Evolutionary conservation across 1,140 invertebrate genomes (phyloP).

Genomic region (Atta cephalotes): DNA sequence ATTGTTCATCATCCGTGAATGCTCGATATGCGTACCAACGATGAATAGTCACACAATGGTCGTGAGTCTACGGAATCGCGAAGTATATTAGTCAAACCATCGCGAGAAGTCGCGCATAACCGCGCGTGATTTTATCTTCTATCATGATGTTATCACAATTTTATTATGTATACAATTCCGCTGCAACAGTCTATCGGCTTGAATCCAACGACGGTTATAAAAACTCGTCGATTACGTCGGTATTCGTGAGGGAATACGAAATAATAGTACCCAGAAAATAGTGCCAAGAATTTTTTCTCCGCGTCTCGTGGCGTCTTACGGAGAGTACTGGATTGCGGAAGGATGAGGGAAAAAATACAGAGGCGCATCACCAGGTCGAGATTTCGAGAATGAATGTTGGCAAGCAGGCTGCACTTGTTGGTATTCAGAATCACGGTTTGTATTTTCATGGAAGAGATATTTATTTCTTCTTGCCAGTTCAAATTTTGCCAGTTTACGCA

Average conservation of each 20-base stretch:
- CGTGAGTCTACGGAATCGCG: not conserved
- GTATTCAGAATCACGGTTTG: slow-evolving; percentile 12
- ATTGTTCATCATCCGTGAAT: slow-evolving; percentile 70
- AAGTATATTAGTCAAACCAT: slow-evolving; percentile 38
- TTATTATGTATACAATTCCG: slow-evolving; percentile 1
- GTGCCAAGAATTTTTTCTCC: slow-evolving; percentile 43
- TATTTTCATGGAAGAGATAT: slow-evolving; percentile 1
- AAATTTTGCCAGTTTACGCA: not conserved
- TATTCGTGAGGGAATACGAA: slow-evolving; percentile 30
- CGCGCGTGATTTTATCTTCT: not conserved
- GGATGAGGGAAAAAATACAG: slow-evolving; percentile 35
- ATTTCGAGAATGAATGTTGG: slow-evolving; percentile 52
- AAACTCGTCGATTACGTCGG: not conserved
- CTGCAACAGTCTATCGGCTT: not conserved
- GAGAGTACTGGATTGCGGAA: slow-evolving; percentile 6
- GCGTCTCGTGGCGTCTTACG: not conserved
- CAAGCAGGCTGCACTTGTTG: slow-evolving; percentile 30
- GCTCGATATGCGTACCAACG: slow-evolving; percentile 56
- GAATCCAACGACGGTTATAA: slow-evolving; percentile 1
- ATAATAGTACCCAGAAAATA: slow-evolving; percentile 41
- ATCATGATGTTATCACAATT: not conserved
- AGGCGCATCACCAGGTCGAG: not conserved
- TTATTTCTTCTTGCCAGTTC: not conserved
- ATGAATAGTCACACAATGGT: slow-evolving; percentile 11
- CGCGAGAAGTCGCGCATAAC: slow-evolving; percentile 10